Conservation (phyloP, 2,797 vertebrate species). For the Triplophysa bombifrons region DNA sequence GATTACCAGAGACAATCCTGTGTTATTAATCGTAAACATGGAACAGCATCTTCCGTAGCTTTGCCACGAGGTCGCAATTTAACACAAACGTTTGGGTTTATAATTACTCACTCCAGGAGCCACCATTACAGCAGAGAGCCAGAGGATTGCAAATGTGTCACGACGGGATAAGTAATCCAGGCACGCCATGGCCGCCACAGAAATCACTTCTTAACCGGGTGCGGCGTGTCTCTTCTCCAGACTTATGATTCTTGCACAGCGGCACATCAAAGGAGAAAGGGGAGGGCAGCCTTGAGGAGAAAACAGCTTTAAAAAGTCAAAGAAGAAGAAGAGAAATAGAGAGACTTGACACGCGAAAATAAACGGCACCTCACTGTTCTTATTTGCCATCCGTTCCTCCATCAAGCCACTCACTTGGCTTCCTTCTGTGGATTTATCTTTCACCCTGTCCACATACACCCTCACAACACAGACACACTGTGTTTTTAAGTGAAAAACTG, state of each 20-base stretch:
- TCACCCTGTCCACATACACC: constrained; percentile 31
- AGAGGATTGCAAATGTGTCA: constrained; percentile 64
- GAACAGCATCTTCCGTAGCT: constrained; percentile 47
- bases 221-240: constrained; percentile 43
- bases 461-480: not conserved
- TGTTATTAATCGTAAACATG: constrained; percentile 47
- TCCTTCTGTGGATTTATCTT: constrained; percentile 49
- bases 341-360: constrained; percentile 50
- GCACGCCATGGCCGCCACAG: constrained; percentile 50
- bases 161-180: constrained; percentile 63
- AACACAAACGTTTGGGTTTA: constrained; percentile 64
- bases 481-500: constrained; percentile 30
- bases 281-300: constrained; percentile 36
- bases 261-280: constrained; percentile 46
- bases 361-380: constrained; percentile 46
- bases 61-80: constrained; percentile 60
- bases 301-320: constrained; percentile 38
- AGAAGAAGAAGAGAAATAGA: constrained; percentile 48
- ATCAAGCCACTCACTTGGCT: constrained; percentile 31
- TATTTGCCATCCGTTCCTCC: constrained; percentile 53
- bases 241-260: constrained; percentile 48
- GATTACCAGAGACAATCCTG: constrained; percentile 26
- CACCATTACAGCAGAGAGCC: constrained; percentile 57
- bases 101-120: constrained; percentile 72
- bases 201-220: constrained; percentile 55